Conservation (phyloP, 2,113 vertebrate genomes). For the Fulica atra region DNA sequence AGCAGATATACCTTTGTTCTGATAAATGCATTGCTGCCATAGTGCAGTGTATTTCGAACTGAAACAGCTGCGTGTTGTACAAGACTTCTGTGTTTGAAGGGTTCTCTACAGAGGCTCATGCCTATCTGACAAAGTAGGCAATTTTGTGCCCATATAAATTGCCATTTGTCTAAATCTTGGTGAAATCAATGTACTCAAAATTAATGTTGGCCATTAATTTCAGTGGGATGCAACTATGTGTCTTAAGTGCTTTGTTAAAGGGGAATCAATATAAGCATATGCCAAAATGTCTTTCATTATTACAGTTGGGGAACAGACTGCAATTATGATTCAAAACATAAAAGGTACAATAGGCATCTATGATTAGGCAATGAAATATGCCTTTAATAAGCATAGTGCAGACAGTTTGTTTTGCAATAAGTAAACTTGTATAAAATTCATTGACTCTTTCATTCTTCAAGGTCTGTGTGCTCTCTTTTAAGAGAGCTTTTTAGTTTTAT, state of each 20-base stretch:
- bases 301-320: conserved; percentile 44
- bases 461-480: not conserved
- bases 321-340: conserved; percentile 52
- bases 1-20: not conserved
- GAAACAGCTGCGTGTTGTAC: not conserved
- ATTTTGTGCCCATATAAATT: not conserved
- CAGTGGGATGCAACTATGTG: not conserved
- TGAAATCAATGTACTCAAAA: not conserved
- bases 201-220: conserved; percentile 5
- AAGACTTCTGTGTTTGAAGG: not conserved
- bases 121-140: not conserved
- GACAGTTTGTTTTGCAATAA: conserved; percentile 63
- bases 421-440: conserved; percentile 63
- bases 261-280: conserved; percentile 16
- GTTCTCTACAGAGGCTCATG: not conserved
- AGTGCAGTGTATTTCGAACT: not conserved
- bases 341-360: conserved; percentile 48
- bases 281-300: conserved; percentile 53
- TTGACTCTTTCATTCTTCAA: conserved; percentile 58
- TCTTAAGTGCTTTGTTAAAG: conserved; percentile 27
- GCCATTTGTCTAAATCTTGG: conserved; percentile 24
- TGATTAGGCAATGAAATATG: conserved; percentile 63
- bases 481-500: conserved; percentile 29
- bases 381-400: conserved; percentile 55
- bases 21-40: not conserved